phyloP scores from a whole-genome alignment of 37 sponge, comb jelly and placozoan genomes.

The Dysidea cf. avara region DNA sequence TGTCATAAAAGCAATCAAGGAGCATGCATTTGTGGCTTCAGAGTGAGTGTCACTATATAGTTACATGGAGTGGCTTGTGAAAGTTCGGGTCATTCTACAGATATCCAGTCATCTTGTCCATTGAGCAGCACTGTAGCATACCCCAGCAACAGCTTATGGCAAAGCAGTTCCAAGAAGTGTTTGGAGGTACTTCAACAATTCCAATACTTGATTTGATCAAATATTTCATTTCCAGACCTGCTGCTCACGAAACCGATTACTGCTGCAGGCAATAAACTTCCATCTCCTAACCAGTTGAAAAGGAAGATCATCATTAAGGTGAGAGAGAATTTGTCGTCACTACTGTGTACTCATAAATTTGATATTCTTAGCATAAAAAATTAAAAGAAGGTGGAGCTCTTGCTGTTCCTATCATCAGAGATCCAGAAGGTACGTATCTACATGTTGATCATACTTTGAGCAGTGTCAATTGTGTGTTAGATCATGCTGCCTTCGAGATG shows the following conservation, averaged over 20 bases:
- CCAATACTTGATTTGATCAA: not conserved
- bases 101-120: slow-evolving; percentile 92
- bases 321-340: not conserved
- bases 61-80: not conserved
- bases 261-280: slow-evolving; percentile 48
- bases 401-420: not conserved
- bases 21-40: slow-evolving; percentile 90
- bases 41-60: slow-evolving; percentile 43
- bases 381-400: slow-evolving; percentile 28
- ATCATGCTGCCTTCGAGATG: slow-evolving; percentile 18
- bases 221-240: slow-evolving; percentile 46
- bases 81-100: not conserved
- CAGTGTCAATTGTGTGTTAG: not conserved
- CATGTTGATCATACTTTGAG: not conserved
- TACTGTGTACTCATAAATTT: not conserved
- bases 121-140: slow-evolving; percentile 95
- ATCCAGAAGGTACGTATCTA: slow-evolving; percentile 1
- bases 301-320: slow-evolving; percentile 86
- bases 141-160: slow-evolving; percentile 87
- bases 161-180: slow-evolving; percentile 65
- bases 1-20: slow-evolving; percentile 81
- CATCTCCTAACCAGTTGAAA: slow-evolving; percentile 82
- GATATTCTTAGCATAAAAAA: slow-evolving; percentile 49
- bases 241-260: slow-evolving; percentile 68
- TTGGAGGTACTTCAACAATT: slow-evolving; percentile 72